Evolutionary conservation across 1,140 invertebrate species (phyloP).

Genomic region (Apis dorsata): DNA sequence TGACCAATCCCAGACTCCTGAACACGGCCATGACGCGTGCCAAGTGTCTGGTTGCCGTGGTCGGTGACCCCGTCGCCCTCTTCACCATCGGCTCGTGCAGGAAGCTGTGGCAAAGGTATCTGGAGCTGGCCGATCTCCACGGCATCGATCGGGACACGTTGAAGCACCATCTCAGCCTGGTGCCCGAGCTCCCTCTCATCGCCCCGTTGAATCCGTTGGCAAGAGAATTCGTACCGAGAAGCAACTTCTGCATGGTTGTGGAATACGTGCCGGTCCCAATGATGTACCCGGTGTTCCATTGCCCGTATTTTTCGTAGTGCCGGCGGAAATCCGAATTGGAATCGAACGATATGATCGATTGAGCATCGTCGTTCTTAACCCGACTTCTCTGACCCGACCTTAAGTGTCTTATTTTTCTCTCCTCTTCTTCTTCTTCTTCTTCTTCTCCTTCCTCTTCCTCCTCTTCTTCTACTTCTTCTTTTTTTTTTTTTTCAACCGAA

Average conservation of each 20-base stretch:
- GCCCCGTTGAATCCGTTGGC: constrained; percentile 91
- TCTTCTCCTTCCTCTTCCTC: accelerated
- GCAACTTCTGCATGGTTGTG: constrained; percentile 67
- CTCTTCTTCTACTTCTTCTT: no score
- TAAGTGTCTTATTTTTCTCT: background rate
- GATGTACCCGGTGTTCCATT: constrained; percentile 59
- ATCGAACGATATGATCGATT: background rate
- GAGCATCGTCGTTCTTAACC: background rate
- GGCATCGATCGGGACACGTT: constrained; percentile 87
- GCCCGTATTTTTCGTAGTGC: background rate
- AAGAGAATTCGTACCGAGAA: constrained; percentile 88
- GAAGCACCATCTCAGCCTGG: constrained; percentile 85
- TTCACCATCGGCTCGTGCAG: constrained; percentile 92
- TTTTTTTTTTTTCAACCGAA: no score
- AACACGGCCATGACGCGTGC: constrained; percentile 94
- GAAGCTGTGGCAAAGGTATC: constrained; percentile 91
- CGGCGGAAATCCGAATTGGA: no score
- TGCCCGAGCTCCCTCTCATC: constrained; percentile 84
- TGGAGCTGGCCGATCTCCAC: constrained; percentile 87
- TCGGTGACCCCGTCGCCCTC: constrained; percentile 92
- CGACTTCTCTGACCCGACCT: background rate
- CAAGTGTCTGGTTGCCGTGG: constrained; percentile 92
- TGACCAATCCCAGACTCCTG: constrained; percentile 91
- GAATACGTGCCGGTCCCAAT: constrained; percentile 64
- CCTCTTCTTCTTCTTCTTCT: background rate